Evolutionary conservation across 2,113 vertebrate genomes (phyloP).

Genomic region (Peucedramus taeniatus): DNA sequence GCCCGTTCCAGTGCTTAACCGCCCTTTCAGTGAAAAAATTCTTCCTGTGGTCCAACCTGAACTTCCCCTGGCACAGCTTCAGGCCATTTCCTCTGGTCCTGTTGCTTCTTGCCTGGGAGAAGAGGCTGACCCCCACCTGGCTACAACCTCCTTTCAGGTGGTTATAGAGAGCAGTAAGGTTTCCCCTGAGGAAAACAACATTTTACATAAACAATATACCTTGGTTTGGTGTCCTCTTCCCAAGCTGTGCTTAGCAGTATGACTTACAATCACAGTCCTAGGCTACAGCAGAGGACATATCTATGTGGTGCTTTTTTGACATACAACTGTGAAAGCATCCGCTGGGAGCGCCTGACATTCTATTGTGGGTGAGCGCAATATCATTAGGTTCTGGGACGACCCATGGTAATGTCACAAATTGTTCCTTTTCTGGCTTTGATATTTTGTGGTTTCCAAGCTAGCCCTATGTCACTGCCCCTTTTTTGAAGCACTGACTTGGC

Average conservation of each 20-base stretch:
- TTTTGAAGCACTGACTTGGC: neutral
- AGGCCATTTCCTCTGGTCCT: neutral
- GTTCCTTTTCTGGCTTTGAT: neutral
- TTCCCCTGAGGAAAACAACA: neutral
- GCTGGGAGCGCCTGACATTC: neutral
- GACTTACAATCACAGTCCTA: neutral
- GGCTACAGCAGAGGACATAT: neutral
- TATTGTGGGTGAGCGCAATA: neutral
- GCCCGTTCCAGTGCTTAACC: neutral
- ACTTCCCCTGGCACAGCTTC: neutral
- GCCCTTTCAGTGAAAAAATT: neutral
- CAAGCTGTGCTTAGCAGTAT: neutral
- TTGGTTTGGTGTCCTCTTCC: neutral
- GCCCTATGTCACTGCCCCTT: accelerated
- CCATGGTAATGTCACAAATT: neutral
- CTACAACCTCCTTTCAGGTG: neutral
- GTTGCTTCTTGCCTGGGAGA: neutral
- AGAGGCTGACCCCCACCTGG: neutral
- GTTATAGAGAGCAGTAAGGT: neutral
- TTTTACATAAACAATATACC: neutral
- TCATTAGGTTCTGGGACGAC: neutral
- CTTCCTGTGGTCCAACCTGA: neutral
- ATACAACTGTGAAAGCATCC: neutral
- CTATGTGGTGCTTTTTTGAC: neutral
- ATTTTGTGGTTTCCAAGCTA: neutral